Evolutionary conservation across 2,113 vertebrate genomes (phyloP), one percentile per base, ranked within the genome.

Genomic region (Rissa tridactyla): DNA sequence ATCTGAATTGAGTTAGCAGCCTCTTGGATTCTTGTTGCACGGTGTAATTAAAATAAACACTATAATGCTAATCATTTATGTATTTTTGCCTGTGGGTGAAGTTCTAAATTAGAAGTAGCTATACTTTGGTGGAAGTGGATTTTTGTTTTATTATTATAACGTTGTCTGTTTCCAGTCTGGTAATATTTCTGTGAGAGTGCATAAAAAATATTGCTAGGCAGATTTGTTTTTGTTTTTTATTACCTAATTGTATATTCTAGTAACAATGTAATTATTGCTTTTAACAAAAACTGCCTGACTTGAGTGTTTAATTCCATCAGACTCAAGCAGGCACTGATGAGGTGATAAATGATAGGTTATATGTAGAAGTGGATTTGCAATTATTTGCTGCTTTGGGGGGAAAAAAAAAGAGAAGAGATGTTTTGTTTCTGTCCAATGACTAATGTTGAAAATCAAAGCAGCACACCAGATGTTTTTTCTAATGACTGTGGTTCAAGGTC

Each of bases 231-330:
- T 95, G 79, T 96, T 97, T 97, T 97, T 96, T 96, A 94, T 95
- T 96, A 91, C 90, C 88, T 97, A 96, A 95, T 96, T 97, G 94
- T 97, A 96, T 97, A 97, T 97, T 98, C 94, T 92, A 94, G 94
- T 97, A 98, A 98, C 86, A 70, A 96, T 96, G 88, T 97, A 97
- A 98, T 98, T 97, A 97, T 57, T 97, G 94, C 94, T 97, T 97
- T 97, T 96, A 97, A 98, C 88, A 96, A 95, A 97, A 97, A 97
- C 91, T 13, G 96, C 90, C 96, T 96, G 94, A 96, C 89, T 97
- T 89, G 97, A 98, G 96, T 96, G 92, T 97, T 98, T 97, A 98
- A 98, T 98, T 97, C 94, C 90, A 90, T 95, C 89, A 97, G 86
- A 96, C 94, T 97, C 90, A 91, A 96, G 96, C 95, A 97, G 95